Evolutionary conservation across 2,888 invertebrate genomes (phyloP).

Genomic region (Acanthosepion pharaonis): DNA sequence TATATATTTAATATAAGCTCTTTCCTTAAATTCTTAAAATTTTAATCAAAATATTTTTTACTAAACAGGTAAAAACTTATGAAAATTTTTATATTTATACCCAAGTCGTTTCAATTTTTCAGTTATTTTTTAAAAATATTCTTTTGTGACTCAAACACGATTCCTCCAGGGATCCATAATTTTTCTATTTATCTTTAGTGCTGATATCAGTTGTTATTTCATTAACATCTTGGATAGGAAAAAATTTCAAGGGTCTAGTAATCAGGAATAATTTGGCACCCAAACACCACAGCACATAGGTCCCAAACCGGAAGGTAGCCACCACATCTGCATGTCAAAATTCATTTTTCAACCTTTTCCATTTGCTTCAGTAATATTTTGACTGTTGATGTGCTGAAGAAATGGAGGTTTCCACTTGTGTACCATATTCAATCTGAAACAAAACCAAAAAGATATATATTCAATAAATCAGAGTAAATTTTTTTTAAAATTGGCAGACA

Average conservation of each 20-base stretch:
- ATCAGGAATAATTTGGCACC: conserved; percentile 33
- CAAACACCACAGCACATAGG: neutral
- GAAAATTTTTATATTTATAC: neutral
- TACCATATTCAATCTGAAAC: neutral
- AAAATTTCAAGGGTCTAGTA: neutral
- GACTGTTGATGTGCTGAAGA: neutral
- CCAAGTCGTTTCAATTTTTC: neutral
- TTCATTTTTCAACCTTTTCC: conserved; percentile 33
- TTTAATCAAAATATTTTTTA: neutral
- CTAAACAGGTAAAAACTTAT: neutral
- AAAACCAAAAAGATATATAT: neutral
- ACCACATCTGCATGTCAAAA: conserved; percentile 9
- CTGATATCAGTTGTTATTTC: neutral
- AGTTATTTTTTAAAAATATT: neutral
- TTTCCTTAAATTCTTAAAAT: neutral
- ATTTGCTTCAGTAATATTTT: neutral
- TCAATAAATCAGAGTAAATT: neutral
- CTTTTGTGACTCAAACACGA: neutral
- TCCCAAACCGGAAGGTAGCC: neutral
- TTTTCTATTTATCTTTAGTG: neutral
- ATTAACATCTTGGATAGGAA: neutral
- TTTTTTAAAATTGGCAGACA: no score
- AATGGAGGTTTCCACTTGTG: neutral
- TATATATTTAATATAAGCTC: neutral
- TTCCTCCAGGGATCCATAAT: conserved; percentile 2